These are phyloP conservation scores for Ellobius talpinus DNA, from an alignment of 2,113 vertebrate species.

Conservation along the genomic window DNA sequence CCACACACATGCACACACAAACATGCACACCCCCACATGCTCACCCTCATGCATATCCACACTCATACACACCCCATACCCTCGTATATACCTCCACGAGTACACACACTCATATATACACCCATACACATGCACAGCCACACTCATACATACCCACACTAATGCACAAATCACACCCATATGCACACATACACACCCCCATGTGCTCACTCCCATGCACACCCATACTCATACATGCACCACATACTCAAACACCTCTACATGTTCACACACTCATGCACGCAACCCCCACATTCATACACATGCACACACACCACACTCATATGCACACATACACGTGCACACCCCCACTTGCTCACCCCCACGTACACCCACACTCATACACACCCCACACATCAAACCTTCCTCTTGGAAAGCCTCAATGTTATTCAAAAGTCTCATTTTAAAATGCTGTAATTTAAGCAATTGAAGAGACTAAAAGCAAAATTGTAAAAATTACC, in stretches of 20 bases:
- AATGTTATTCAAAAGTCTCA: not conserved
- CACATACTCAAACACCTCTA: not conserved
- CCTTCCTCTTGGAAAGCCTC: not conserved
- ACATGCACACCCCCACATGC: too few relatives aligned
- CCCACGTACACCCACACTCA: not conserved
- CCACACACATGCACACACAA: not conserved
- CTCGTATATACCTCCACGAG: too few relatives aligned
- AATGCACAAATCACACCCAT: too few relatives aligned
- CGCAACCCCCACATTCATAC: not conserved
- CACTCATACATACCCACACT: too few relatives aligned
- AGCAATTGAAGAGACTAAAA: slow-evolving; percentile 44
- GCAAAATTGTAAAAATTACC: not conserved
- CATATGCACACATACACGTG: not conserved
- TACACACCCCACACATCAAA: not conserved
- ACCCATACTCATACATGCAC: not conserved
- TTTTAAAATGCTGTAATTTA: slow-evolving; percentile 26
- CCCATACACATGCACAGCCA: too few relatives aligned
- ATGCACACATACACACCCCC: not conserved
- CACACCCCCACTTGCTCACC: not conserved
- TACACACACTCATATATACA: too few relatives aligned
- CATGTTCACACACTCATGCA: not conserved
- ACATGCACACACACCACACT: not conserved
- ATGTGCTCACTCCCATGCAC: not conserved
- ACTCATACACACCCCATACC: too few relatives aligned
- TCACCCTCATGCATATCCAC: too few relatives aligned